Evolutionary conservation across 2,888 invertebrate genomes (phyloP).

Genomic region (Eulithis prunata): DNA sequence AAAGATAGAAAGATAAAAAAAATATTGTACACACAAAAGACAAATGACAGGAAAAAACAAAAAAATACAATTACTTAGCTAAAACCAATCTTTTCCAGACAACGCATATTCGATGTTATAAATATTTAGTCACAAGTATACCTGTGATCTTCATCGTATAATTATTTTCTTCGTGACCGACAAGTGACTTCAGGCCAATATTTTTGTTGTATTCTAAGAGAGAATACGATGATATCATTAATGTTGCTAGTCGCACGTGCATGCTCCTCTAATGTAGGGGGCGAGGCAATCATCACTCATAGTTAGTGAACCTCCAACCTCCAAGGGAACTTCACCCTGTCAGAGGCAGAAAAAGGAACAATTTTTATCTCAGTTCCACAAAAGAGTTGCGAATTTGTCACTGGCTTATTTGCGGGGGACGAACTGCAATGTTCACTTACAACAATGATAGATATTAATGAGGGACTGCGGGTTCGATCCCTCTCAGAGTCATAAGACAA

Average conservation of each 20-base stretch:
- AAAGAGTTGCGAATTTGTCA: slow-evolving; percentile 82
- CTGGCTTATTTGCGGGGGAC: slow-evolving; percentile 65
- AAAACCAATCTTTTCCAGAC: too few relatives aligned
- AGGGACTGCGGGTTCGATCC: slow-evolving; percentile 27
- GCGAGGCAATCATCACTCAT: slow-evolving; percentile 77
- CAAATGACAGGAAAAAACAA: too few relatives aligned
- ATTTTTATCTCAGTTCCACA: slow-evolving; percentile 77
- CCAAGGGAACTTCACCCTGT: slow-evolving; percentile 61
- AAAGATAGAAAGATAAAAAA: too few relatives aligned
- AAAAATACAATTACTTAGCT: too few relatives aligned
- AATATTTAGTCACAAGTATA: too few relatives aligned
- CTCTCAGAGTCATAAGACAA: slow-evolving; percentile 6
- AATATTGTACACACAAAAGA: too few relatives aligned
- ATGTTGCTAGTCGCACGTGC: slow-evolving; percentile 63
- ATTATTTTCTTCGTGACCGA: background rate
- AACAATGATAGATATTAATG: slow-evolving; percentile 72
- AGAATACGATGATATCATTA: slow-evolving; percentile 57
- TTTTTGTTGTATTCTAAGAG: slow-evolving; percentile 23
- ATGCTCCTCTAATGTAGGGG: slow-evolving; percentile 65
- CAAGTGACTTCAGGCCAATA: slow-evolving; percentile 13
- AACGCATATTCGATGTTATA: too few relatives aligned
- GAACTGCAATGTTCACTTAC: slow-evolving; percentile 59
- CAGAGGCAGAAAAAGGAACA: slow-evolving; percentile 68
- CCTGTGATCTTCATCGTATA: too few relatives aligned
- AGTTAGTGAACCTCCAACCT: slow-evolving; percentile 68